phyloP scores from a whole-genome alignment of 2,797 vertebrate genomes.

The Aselliscus stoliczkanus region DNA sequence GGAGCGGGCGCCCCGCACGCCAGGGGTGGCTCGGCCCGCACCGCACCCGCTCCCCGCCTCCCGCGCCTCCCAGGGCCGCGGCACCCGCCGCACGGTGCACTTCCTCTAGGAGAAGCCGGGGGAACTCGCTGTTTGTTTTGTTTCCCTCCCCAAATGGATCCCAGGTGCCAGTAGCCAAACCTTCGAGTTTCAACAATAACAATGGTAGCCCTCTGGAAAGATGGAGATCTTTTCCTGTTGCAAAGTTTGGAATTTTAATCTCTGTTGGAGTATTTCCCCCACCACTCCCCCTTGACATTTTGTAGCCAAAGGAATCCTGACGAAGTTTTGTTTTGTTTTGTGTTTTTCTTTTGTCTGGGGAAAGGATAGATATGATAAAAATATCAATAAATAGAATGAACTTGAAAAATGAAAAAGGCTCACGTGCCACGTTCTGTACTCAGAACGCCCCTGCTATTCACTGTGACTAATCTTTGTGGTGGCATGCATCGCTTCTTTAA shows the following conservation, averaged over 20 bases:
- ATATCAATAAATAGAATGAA: neutral
- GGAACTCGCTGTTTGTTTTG: neutral
- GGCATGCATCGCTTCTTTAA: neutral
- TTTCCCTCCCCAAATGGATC: slow-evolving; percentile 1
- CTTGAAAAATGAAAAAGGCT: neutral
- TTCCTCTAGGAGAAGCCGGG: slow-evolving; percentile 4
- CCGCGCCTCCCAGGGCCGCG: neutral
- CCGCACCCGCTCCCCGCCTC: neutral
- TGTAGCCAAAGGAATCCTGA: slow-evolving; percentile 27
- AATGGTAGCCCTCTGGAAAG: slow-evolving; percentile 17
- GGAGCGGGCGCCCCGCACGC: neutral
- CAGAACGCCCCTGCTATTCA: neutral
- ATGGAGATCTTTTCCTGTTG: slow-evolving; percentile 42
- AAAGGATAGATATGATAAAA: neutral
- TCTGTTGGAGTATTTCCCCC: neutral
- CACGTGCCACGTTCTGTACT: neutral
- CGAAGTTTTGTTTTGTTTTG: neutral
- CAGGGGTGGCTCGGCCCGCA: neutral
- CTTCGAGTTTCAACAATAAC: slow-evolving; percentile 27
- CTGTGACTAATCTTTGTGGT: neutral
- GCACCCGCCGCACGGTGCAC: neutral
- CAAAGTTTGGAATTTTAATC: slow-evolving; percentile 50
- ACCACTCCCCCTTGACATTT: neutral
- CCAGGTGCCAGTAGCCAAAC: slow-evolving; percentile 32
- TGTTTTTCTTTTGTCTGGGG: neutral